Evolutionary conservation across 1,140 invertebrate species (phyloP), one percentile per base, ranked within the genome.

Genomic region (Brachionus manjavacas): DNA sequence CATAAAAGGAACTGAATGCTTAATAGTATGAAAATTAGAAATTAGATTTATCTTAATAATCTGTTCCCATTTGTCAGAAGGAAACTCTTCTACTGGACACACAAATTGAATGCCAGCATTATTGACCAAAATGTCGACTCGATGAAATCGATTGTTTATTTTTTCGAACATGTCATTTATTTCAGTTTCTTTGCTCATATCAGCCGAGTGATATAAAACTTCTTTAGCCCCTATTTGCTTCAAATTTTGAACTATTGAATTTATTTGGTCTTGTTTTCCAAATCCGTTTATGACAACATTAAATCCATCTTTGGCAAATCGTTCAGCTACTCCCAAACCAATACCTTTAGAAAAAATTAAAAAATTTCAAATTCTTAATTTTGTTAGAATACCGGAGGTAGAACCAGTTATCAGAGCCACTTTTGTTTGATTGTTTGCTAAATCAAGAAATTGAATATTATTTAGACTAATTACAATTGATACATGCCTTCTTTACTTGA

Each of bases 41-140:
- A 87, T 86, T 7, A 90, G 66, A 85, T 88, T 87, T 7, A 89
- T 84, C 11, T 80, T 79, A 14, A 89, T 78, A 52, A 90, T 84
- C 16, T 85, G 83, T 20, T 89, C 86, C 87, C 87, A 90, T 68
- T 87, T 87, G 9, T 89, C 88, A 14, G 86, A 70, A 6, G 88
- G 87, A 84, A 89, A 88, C 7, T 87, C 85, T 28, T 89, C 87
- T 8, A 88, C 84, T 8, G 85, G 85, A 43, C 85, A 83, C 52
- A 89, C 88, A 84, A 86, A 85, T 66, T 89, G 88, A 55, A 89
- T 85, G 76, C 87, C 88, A 68, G 88, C 88, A 85, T 88, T 88
- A 64, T 88, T 88, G 4, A 88, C 86, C 35, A 88, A 78, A 66
- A 88, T 87, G 78, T 88, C 87, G 35, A 88, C 55, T 25, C 84